Base-by-base conservation (phyloP, 2,888 invertebrate species). In the Diachrysia chrysitis region DNA sequence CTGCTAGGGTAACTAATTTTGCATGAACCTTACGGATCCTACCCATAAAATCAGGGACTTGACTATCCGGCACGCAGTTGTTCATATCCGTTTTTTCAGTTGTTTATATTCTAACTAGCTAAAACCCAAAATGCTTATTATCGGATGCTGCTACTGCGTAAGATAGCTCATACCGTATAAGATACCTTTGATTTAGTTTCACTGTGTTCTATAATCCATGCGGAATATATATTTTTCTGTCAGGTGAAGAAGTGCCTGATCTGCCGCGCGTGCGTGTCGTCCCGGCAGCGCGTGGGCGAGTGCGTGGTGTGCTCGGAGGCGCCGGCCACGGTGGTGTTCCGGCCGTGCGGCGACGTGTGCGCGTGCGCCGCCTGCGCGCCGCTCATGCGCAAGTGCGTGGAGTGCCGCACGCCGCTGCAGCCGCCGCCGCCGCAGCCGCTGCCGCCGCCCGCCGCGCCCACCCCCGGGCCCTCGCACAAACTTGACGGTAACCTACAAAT, bases 351-450 rank as follows among this genome's bases (percentile, higher is more conserved):
- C 61, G 99, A 99, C 95, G 98, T 99, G 97, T 98, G 98, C 95
- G 98, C 98, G 21, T 98, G 98, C 95, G 93, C 92, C 56, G 88
- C 97, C 83, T 99, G 99, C 94, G 98, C 99, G 72, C 97, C 97
- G 77, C 96, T 99, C 84, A 99, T 99, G 99, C 99, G 99, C 96
- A 99, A 99, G 95, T 99, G 99, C 95, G 98, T 99, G 17, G 97
- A 98, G 91, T 99, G 99, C 93, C 97, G 99, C 84, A 97, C 98
- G 58, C 97, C 98, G 90, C 98, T 99, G 69, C 85, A 83, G 73
- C 85, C 76, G 62, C 76, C 70, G 57, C 79, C 64, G 51, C 66
- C 56, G 19, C 85, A 82, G 73, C 85, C 76, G 58, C 75, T 69
- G 57, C 79, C 63, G 51, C 64, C 54, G 78, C n/a, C 48, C 7